Evolutionary conservation across 2,888 invertebrate genomes (phyloP), one percentile per base, ranked within the genome.

Genomic region (Drosophila stalkeri): DNA sequence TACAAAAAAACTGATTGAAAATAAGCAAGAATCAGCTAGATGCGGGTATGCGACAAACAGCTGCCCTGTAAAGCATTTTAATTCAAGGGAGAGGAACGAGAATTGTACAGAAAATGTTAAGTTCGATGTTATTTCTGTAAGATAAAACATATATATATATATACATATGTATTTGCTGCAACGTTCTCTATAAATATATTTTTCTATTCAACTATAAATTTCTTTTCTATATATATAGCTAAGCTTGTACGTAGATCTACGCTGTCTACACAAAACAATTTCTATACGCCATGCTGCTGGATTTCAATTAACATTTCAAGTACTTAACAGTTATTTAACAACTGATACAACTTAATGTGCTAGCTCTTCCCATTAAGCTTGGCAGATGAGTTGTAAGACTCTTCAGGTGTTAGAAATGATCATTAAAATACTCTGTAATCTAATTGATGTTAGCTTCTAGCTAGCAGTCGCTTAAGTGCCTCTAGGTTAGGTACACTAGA

Each of bases 1-100:
- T 68, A 57, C 52, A 67, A 69, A 52, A 52, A 39, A 39, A 69
- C 60, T 64, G 70, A 61, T 73, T 70, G 69, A 70, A 70, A 59
- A 70, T 52, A 63, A 62, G 37, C 61, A 39, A 52, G 46, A 61
- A 67, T 46, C 20, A 23, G 11, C 12, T 6, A 0, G 16, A 0
- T 11, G 11, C n/a, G 6, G 11, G 16, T 52, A 46, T 12, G 46
- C 20, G 39, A 41, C 33, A 6, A 3, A 12, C 0, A 11, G 12
- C 59, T 79, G 55, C 75, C 46, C 80, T 68, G 43, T 49, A n/a
- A 11, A 3, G 5, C 47, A 16, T 0, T 27, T 27, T 12, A 2
- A 39, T 23, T 39, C 39, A 16, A 52, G 14, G 2, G 6, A 4
- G 20, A 2, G 12, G 8, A 14, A 20, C 20, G 18, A 4, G 8